Evolutionary conservation across 2,797 vertebrate species (phyloP).

Genomic region (Microcaecilia unicolor): DNA sequence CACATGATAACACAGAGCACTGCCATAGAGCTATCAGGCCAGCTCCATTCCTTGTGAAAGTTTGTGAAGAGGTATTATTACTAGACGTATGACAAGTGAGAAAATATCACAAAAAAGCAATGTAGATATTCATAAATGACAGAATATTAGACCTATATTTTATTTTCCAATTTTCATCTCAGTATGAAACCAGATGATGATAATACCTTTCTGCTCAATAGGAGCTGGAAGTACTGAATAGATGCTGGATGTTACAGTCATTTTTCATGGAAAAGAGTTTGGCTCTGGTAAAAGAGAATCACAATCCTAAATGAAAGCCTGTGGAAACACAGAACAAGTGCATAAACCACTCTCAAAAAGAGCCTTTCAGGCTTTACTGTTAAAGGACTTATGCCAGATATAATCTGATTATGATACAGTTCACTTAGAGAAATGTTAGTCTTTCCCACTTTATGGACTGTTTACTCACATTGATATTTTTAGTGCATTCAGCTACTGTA

Average conservation of each 20-base stretch:
- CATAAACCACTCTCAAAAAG: too few species aligned
- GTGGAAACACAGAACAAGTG: conserved; percentile 4
- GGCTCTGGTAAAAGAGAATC: conserved; percentile 14
- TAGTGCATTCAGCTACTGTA: too few species aligned
- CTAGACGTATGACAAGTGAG: conserved; percentile 25
- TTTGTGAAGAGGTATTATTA: conserved; percentile 34
- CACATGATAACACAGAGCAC: too few species aligned
- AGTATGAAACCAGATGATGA: conserved; percentile 32
- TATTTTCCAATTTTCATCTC: conserved; percentile 56
- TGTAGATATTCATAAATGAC: conserved; percentile 25
- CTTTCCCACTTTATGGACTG: too few species aligned
- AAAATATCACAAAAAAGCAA: conserved; percentile 30
- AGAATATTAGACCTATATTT: conserved; percentile 33
- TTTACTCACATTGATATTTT: too few species aligned
- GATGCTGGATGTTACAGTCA: conserved; percentile 9
- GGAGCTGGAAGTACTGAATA: conserved; percentile 8
- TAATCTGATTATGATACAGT: not conserved
- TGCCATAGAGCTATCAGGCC: too few species aligned
- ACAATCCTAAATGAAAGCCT: conserved; percentile 1
- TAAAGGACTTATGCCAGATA: not conserved
- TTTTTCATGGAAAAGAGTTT: conserved; percentile 8
- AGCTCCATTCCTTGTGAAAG: conserved; percentile 27
- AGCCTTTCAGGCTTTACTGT: conserved; percentile 6
- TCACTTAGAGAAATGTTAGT: too few species aligned
- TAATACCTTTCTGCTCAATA: conserved; percentile 16